phyloP scores from a whole-genome alignment of 2,113 vertebrate genomes.

The Colinus virginianus region DNA sequence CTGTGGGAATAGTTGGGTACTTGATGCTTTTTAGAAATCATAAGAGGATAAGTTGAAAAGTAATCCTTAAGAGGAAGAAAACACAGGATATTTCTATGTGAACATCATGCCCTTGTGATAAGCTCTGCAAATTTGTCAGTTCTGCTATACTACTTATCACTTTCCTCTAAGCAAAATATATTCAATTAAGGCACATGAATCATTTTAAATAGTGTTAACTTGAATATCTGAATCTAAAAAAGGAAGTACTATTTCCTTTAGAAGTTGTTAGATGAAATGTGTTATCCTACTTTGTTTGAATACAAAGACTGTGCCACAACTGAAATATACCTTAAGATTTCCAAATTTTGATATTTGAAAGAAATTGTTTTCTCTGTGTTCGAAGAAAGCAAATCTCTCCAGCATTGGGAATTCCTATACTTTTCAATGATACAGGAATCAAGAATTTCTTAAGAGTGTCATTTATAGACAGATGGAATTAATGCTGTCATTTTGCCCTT shows the following conservation, averaged over 20 bases:
- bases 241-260: background rate
- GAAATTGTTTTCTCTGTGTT: background rate
- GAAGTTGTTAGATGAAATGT: background rate
- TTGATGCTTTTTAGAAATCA: constrained; percentile 50
- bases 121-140: constrained; percentile 22
- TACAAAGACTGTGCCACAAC: background rate
- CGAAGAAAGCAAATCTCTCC: background rate
- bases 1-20: constrained; percentile 21
- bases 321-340: background rate
- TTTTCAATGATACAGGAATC: background rate
- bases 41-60: constrained; percentile 50
- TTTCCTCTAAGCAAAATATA: constrained; percentile 35
- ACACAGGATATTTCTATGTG: constrained; percentile 52
- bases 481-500: background rate
- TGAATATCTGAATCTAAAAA: constrained; percentile 41
- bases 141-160: constrained; percentile 2
- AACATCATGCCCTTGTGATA: constrained; percentile 45
- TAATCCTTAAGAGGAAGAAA: constrained; percentile 41
- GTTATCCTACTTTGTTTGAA: background rate
- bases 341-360: background rate
- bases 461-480: background rate
- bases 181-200: background rate
- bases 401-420: fast-evolving
- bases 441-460: background rate
- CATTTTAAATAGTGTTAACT: constrained; percentile 36